Conservation (phyloP, 2,797 vertebrate species). For the Amblyraja radiata region DNA sequence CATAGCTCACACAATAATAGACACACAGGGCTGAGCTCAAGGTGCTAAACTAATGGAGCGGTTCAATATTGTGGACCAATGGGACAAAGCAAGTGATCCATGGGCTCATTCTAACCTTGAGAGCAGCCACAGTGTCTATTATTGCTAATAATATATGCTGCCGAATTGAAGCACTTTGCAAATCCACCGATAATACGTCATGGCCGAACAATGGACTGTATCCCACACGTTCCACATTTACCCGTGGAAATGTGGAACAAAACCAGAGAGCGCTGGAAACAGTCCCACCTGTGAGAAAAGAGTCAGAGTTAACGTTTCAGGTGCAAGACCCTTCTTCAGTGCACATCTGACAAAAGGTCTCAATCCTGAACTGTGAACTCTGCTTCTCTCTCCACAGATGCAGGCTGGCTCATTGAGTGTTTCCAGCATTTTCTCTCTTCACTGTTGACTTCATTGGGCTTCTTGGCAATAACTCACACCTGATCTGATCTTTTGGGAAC, state of each 20-base stretch:
- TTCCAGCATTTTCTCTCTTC: too few species aligned
- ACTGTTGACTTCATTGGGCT: not conserved
- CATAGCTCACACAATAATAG: not conserved
- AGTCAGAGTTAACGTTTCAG: too few species aligned
- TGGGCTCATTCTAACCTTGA: not conserved
- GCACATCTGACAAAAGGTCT: too few species aligned
- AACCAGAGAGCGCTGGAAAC: too few species aligned
- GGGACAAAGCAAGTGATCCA: not conserved
- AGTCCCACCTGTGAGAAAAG: too few species aligned
- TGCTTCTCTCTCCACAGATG: too few species aligned
- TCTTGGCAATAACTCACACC: not conserved
- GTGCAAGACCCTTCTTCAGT: too few species aligned
- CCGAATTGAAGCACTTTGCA: too few species aligned
- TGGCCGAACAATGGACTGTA: not conserved
- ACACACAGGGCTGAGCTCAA: not conserved
- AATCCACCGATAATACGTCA: not conserved
- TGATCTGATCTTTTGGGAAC: not conserved
- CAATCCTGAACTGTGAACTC: too few species aligned
- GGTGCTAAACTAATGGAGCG: not conserved
- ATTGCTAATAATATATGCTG: constrained; percentile 23
- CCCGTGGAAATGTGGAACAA: not conserved
- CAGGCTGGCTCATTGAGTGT: too few species aligned
- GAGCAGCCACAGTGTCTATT: not conserved
- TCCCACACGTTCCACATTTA: too few species aligned
- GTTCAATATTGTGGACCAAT: not conserved